Evolutionary conservation across 2,888 invertebrate genomes (phyloP).

Genomic region (Masnerella sp.): DNA sequence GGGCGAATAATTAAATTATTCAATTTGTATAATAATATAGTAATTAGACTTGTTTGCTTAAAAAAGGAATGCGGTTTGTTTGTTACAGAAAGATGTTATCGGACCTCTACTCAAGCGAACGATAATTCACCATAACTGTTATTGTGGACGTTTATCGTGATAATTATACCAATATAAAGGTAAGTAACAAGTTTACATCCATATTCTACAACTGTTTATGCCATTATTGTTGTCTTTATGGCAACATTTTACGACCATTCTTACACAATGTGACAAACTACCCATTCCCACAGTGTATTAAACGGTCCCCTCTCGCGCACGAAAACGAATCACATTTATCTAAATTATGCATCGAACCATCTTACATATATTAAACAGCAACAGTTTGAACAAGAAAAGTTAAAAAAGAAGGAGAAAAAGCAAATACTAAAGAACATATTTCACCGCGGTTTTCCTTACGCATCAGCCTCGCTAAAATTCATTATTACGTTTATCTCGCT

Average conservation of each 20-base stretch:
- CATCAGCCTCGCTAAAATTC: constrained; percentile 21
- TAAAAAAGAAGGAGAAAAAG: constrained; percentile 10
- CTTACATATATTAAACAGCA: constrained; percentile 30
- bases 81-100: constrained; percentile 28
- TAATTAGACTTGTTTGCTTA: not conserved
- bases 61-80: not conserved
- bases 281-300: constrained; percentile 41
- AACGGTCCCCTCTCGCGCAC: constrained; percentile 27
- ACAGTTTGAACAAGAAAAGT: constrained; percentile 15
- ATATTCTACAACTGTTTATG: constrained; percentile 36
- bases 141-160: constrained; percentile 34
- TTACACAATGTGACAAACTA: constrained; percentile 54
- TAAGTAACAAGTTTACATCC: constrained; percentile 37
- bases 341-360: constrained; percentile 45
- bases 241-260: constrained; percentile 37
- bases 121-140: constrained; percentile 38
- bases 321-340: constrained; percentile 46
- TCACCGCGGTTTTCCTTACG: constrained; percentile 6
- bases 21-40: no score
- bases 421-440: constrained; percentile 19
- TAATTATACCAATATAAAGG: constrained; percentile 46
- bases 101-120: constrained; percentile 17
- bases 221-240: constrained; percentile 46
- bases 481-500: constrained; percentile 35
- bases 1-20: no score